Base-by-base conservation (phyloP, 2,113 vertebrate genomes). In the Mesembrinibis cayennensis region DNA sequence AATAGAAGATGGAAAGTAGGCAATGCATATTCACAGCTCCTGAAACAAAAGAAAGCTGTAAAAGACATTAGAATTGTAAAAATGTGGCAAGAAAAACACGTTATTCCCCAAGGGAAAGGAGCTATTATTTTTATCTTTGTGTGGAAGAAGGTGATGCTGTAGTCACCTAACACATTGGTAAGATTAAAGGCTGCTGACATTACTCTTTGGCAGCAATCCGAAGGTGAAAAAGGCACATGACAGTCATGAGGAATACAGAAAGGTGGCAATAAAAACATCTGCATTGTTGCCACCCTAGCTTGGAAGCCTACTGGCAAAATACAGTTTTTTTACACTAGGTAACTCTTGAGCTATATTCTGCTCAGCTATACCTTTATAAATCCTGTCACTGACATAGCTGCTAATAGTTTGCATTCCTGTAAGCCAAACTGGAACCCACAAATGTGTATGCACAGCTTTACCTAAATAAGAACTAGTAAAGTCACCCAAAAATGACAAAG, bases 21-120 rank as follows among this genome's bases (percentile, higher is more conserved):
- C 53, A 87, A 87, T 73, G 38, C 56, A 90, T 91, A 94, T 93
- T 96, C 76, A 93, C 56, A 93, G 58, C 18, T 76, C 32, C 65
- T 86, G 83, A 89, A 96, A 95, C 55, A 96, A 96, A 83, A 94
- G 47, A 71, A 96, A 73, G 69, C 23, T 13, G 58, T 44, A 91
- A 95, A 95, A 96, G 26, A 56, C 65, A 97, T 97, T 94, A 97
- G 88, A 94, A 97, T 95, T 96, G 89, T 96, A 97, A 97, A 42
- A 97, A 97, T 1, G 0, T 47, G 82, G 34, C 53, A 91, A 87
- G 49, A 73, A 91, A 77, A 92, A 66, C 61, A 67, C 56, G 42
- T 72, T 79, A 82, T 65, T 66, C 69, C 94, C 69, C 62, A 52
- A 30, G 45, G 88, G 58, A 77, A 93, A 84, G 26, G 40, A 89